phyloP scores from a whole-genome alignment of 2,888 invertebrate species.

The Dryococelus australis region DNA sequence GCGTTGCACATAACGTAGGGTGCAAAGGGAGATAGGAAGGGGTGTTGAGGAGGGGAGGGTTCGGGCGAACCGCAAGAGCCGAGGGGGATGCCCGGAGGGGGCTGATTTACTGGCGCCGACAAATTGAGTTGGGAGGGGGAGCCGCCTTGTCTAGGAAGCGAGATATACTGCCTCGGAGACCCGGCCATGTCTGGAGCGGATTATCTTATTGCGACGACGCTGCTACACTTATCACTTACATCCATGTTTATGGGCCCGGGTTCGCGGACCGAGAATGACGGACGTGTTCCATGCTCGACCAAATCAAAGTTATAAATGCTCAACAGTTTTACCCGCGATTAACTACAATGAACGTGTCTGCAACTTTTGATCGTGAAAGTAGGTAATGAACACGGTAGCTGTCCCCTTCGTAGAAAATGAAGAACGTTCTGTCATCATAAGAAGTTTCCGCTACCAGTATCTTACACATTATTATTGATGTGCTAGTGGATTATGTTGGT shows the following conservation, averaged over 20 bases:
- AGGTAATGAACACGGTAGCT: too few species aligned
- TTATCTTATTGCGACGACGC: neutral
- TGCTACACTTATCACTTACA: neutral
- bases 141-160: neutral
- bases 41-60: neutral
- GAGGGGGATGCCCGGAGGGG: neutral
- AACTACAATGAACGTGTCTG: too few species aligned
- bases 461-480: too few species aligned
- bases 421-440: too few species aligned
- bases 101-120: neutral
- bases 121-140: neutral
- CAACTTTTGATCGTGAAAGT: too few species aligned
- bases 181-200: neutral
- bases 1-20: neutral
- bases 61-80: neutral
- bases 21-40: neutral
- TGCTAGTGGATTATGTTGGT: too few species aligned
- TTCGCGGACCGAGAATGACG: neutral
- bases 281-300: too few species aligned
- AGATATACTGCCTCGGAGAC: neutral
- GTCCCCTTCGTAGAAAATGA: too few species aligned
- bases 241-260: neutral
- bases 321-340: too few species aligned
- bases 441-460: too few species aligned
- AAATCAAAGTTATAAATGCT: too few species aligned